These are phyloP conservation scores for Copsychus sechellarum DNA, from an alignment of 2,113 vertebrate species.

Conservation along the genomic window DNA sequence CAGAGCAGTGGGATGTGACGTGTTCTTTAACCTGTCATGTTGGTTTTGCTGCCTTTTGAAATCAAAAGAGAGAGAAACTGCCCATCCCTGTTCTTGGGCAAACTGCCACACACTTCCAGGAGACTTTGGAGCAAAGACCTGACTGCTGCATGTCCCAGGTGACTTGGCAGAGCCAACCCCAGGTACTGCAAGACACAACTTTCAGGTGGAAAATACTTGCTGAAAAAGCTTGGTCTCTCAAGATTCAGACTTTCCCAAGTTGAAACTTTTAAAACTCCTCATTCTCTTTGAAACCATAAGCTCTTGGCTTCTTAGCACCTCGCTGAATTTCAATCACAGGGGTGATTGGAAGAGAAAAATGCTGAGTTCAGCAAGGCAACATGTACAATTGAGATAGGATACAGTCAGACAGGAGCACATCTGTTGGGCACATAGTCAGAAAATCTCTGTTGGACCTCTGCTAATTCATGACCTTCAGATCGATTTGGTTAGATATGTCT, in stretches of 20 bases:
- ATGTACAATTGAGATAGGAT: neutral
- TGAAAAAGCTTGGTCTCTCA: neutral
- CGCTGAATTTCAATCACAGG: neutral
- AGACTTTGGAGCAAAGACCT: neutral
- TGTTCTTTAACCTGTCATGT: neutral
- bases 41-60: neutral
- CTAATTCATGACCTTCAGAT: constrained; percentile 21
- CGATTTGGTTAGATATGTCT: neutral
- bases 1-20: neutral
- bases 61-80: neutral
- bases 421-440: neutral
- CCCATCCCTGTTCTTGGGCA: neutral
- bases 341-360: neutral
- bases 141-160: neutral
- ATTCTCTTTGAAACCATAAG: neutral
- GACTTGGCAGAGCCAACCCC: neutral
- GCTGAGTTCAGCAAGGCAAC: neutral
- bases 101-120: neutral
- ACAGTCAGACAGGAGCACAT: neutral
- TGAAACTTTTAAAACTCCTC: neutral
- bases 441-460: neutral
- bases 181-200: neutral
- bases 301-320: neutral
- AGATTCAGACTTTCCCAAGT: neutral
- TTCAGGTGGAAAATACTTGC: neutral